phyloP scores from a whole-genome alignment of 1,140 invertebrate species.

The Drosophila pseudoobscura region DNA sequence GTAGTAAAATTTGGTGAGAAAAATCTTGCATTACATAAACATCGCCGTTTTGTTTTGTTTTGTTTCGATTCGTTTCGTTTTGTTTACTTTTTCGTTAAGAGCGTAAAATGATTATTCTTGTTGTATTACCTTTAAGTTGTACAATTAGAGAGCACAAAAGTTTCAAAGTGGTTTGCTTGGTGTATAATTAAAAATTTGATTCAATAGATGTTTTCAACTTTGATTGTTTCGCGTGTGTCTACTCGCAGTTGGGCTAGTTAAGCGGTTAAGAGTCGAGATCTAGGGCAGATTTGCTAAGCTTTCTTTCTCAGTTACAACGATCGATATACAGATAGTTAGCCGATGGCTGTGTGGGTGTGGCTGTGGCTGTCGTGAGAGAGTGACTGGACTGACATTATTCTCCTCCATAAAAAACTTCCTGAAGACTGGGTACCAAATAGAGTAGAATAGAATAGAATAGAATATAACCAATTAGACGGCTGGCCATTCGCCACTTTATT shows the following conservation, averaged over 20 bases:
- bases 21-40: conserved; percentile 72
- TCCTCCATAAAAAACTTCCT: conserved; percentile 12
- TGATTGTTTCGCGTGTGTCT: conserved; percentile 76
- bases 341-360: conserved; percentile 5
- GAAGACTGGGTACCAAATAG: conserved; percentile 55
- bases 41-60: conserved; percentile 34
- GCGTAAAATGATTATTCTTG: conserved; percentile 72
- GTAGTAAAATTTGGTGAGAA: conserved; percentile 80
- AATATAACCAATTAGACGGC: conserved; percentile 41
- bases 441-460: no score
- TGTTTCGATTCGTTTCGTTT: conserved; percentile 31
- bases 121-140: conserved; percentile 76
- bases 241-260: conserved; percentile 55
- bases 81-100: conserved; percentile 40
- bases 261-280: conserved; percentile 56
- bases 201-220: conserved; percentile 71
- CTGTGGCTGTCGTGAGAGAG: conserved; percentile 6
- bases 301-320: conserved; percentile 17
- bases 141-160: conserved; percentile 80
- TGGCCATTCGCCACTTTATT: conserved; percentile 22
- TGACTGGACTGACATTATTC: conserved; percentile 28
- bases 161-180: conserved; percentile 72
- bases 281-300: conserved; percentile 44
- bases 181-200: conserved; percentile 74
- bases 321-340: conserved; percentile 12